phyloP scores from a whole-genome alignment of 2,113 vertebrate genomes.

The Microtus pennsylvanicus region DNA sequence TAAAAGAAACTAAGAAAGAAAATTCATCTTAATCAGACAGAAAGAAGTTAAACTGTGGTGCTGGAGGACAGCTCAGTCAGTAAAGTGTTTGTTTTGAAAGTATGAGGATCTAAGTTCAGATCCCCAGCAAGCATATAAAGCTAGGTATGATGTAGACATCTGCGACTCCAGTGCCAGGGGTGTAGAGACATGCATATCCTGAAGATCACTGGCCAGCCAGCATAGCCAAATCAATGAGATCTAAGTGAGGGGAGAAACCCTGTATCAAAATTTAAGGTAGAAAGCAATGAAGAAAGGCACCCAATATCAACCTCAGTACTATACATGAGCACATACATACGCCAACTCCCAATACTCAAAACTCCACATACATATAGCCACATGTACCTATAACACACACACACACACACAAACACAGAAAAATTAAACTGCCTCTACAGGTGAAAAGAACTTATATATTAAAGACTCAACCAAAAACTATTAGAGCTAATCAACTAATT shows the following conservation, averaged over 20 bases:
- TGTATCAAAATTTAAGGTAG: background rate
- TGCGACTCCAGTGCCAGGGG: background rate
- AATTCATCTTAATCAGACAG: background rate
- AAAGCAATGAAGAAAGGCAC: background rate
- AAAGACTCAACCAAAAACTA: background rate
- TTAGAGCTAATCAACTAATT: constrained; percentile 3
- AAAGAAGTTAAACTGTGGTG: background rate
- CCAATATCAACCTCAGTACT: background rate
- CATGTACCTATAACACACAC: background rate
- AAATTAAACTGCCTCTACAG: background rate
- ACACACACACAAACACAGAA: too few relatives aligned
- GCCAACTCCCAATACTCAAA: background rate
- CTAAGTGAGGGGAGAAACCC: background rate
- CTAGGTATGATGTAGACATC: background rate
- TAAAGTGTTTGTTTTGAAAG: background rate
- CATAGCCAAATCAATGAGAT: background rate
- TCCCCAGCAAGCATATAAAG: background rate
- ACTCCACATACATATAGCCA: background rate
- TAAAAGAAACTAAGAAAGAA: background rate
- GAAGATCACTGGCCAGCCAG: background rate
- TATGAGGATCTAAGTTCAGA: background rate
- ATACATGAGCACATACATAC: background rate
- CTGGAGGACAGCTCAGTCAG: background rate
- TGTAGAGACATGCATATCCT: background rate
- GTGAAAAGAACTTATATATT: background rate